Percentiles rank a stretch among this genome's conserved stretches.
These are phyloP conservation scores for Anolis carolinensis DNA, from an alignment of 2,113 vertebrate species.

Conservation along the genomic window DNA sequence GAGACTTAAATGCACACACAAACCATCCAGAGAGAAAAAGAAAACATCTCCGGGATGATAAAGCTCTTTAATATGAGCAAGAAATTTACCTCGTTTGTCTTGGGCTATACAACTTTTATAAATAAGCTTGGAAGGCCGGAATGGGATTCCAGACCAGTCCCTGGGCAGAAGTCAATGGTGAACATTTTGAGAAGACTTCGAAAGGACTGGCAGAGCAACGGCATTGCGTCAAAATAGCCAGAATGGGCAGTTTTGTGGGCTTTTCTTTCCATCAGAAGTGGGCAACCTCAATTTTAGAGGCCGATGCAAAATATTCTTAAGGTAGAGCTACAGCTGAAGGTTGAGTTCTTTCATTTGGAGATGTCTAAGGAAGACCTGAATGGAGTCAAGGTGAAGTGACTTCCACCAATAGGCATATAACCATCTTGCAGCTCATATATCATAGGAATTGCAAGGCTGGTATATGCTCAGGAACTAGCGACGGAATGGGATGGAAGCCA, in stretches of 20 bases:
- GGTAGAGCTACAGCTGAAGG: no score
- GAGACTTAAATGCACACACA: rapidly evolving
- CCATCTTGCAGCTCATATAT: no score
- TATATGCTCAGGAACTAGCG: no score
- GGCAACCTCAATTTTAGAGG: no score
- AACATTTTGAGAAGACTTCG: not conserved
- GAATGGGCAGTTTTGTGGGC: not conserved
- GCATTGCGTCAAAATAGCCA: not conserved
- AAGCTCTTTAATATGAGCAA: slow-evolving; percentile 27
- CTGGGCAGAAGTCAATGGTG: slow-evolving; percentile 24
- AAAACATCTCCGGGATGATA: slow-evolving; percentile 26
- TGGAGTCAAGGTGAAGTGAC: no score
- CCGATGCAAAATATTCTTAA: no score
- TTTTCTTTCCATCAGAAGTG: not conserved
- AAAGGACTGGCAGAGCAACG: not conserved
- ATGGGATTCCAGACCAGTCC: not conserved
- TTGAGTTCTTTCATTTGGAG: no score
- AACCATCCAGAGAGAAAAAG: not conserved
- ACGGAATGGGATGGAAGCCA: not conserved
- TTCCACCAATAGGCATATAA: no score
- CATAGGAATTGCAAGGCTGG: no score
- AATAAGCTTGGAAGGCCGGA: slow-evolving; percentile 24
- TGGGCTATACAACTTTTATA: slow-evolving; percentile 25
- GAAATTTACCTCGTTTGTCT: slow-evolving; percentile 37
- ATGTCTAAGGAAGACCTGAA: no score